These are phyloP conservation scores for Parasteatoda tepidariorum DNA, from an alignment of 1,140 invertebrate genomes.

Conservation along the genomic window DNA sequence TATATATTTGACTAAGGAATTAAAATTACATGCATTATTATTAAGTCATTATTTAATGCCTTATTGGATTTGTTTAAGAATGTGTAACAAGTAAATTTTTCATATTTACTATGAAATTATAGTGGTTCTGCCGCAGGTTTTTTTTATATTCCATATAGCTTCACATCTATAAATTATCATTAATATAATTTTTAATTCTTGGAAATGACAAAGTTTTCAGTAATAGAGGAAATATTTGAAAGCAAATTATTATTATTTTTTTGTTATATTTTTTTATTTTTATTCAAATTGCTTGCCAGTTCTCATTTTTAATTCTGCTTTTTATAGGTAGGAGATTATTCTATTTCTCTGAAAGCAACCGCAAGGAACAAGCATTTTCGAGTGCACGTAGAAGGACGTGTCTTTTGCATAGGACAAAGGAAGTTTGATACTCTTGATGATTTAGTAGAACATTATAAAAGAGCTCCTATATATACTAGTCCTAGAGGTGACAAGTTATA, in stretches of 20 bases:
- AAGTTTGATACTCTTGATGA: slow-evolving; percentile 96
- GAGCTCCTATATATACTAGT: slow-evolving; percentile 97
- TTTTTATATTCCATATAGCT: too few relatives aligned
- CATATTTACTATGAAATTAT: too few relatives aligned
- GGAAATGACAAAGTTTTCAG: too few relatives aligned
- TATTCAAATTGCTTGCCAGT: neutral
- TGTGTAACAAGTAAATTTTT: too few relatives aligned
- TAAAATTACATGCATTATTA: too few relatives aligned
- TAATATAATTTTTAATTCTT: too few relatives aligned
- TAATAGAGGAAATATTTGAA: too few relatives aligned
- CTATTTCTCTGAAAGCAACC: slow-evolving; percentile 96
- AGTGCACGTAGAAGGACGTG: slow-evolving; percentile 92
- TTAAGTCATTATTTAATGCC: too few relatives aligned
- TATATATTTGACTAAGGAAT: too few relatives aligned
- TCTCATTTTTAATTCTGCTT: slow-evolving; percentile 63
- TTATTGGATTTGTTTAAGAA: too few relatives aligned
- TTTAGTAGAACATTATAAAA: slow-evolving; percentile 97
- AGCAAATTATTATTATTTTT: neutral
- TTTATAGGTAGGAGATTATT: slow-evolving; percentile 94
- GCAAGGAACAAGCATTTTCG: slow-evolving; percentile 99
- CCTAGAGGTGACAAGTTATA: slow-evolving; percentile 94
- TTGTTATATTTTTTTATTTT: neutral
- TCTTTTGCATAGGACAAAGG: slow-evolving; percentile 97
- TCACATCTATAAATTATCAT: too few relatives aligned
- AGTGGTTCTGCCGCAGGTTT: too few relatives aligned